A percentile compares a stretch with the other conserved stretches of the same genome.
These are phyloP conservation scores for Scelioninae gen. 1 DNA, from an alignment of 2,888 invertebrate species.

Conservation along the genomic window DNA sequence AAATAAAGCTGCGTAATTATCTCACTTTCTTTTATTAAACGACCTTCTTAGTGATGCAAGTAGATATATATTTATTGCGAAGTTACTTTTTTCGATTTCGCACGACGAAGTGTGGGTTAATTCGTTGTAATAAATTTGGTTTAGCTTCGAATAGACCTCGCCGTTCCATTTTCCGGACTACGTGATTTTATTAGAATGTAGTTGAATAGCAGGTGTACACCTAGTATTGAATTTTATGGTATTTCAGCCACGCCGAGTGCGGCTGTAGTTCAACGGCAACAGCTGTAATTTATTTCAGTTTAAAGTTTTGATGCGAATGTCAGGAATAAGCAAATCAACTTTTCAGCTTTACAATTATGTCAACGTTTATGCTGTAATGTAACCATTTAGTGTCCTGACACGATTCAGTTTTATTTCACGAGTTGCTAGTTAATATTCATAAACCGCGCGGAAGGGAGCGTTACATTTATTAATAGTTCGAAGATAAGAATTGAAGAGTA, in stretches of 20 bases:
- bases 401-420: constrained; percentile 9
- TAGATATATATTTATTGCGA: no score
- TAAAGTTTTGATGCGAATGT: constrained; percentile 32
- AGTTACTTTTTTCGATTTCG: no score
- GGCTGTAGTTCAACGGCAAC: constrained; percentile 3
- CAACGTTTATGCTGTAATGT: constrained; percentile 28
- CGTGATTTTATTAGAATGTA: constrained; percentile 2
- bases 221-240: constrained; percentile 16
- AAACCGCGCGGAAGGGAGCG: background rate
- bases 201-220: background rate
- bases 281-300: constrained; percentile 33
- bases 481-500: constrained; percentile 2
- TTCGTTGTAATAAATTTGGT: constrained; percentile 1
- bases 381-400: constrained; percentile 10
- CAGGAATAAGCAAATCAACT: constrained; percentile 28
- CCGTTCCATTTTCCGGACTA: background rate
- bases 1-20: constrained; percentile 21
- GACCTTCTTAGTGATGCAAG: no score
- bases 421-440: background rate
- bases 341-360: constrained; percentile 30
- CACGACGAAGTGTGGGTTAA: background rate
- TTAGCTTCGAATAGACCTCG: background rate
- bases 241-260: constrained; percentile 5
- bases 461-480: background rate
- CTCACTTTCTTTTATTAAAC: background rate